These are phyloP conservation scores for Phalanger gymnotis DNA, from an alignment of 2,797 vertebrate genomes.

Conservation along the genomic window DNA sequence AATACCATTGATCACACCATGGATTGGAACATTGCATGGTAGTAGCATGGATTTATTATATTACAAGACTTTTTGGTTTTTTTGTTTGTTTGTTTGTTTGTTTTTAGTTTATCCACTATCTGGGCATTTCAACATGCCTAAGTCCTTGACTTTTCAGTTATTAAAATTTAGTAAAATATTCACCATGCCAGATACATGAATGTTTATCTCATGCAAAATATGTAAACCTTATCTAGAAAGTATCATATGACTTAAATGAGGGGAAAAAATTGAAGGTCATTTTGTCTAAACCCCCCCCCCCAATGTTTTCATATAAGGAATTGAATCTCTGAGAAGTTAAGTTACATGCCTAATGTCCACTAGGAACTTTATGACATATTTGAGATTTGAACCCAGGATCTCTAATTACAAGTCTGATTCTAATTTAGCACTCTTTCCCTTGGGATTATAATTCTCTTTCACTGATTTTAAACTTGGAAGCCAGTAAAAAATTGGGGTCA, in stretches of 20 bases:
- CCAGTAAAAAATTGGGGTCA: neutral
- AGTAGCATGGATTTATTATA: neutral
- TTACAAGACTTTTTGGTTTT: neutral
- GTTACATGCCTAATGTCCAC: neutral
- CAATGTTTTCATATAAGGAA: neutral
- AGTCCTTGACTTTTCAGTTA: neutral
- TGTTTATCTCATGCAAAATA: neutral
- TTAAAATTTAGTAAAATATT: neutral
- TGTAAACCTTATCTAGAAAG: neutral
- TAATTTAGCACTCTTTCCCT: neutral
- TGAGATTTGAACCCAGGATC: neutral
- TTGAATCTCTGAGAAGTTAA: neutral
- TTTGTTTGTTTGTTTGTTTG: too few relatives aligned
- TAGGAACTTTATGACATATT: neutral
- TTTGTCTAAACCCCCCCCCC: neutral
- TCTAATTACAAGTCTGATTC: neutral
- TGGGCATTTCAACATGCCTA: slow-evolving; percentile 34
- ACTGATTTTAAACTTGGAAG: neutral
- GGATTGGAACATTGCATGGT: neutral
- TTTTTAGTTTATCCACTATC: slow-evolving; percentile 8
- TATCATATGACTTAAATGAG: neutral
- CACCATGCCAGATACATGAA: neutral
- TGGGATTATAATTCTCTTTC: neutral
- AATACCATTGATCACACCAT: neutral
- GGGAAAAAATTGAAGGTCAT: neutral